phyloP scores from a whole-genome alignment of 2,113 vertebrate species.

The Callocephalon fimbriatum region DNA sequence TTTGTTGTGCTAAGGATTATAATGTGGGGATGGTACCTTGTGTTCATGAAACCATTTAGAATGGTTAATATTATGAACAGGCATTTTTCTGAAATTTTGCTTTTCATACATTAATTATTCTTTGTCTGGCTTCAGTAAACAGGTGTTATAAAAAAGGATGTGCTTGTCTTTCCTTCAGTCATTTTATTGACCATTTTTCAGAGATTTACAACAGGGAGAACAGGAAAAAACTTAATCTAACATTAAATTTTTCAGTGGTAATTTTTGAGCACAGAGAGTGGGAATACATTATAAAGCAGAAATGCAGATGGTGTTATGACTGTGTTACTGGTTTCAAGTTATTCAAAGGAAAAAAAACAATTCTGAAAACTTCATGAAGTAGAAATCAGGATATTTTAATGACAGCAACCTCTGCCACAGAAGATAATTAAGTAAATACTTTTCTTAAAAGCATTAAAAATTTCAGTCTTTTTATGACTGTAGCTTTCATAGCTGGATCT shows the following conservation, averaged over 20 bases:
- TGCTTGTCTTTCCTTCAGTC: background rate
- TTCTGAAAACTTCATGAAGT: background rate
- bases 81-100: background rate
- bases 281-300: background rate
- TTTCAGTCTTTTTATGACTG: background rate
- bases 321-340: background rate
- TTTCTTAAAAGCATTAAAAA: background rate
- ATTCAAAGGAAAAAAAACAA: background rate
- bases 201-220: background rate
- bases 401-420: background rate
- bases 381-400: background rate
- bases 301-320: background rate
- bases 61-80: background rate
- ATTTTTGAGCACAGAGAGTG: background rate
- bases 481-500: background rate
- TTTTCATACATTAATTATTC: background rate
- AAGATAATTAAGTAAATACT: background rate
- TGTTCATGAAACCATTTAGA: background rate
- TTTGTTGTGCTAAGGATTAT: background rate
- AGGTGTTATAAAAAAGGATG: background rate
- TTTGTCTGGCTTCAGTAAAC: background rate
- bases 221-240: background rate
- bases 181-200: background rate
- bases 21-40: background rate
- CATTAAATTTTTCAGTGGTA: background rate